These are phyloP conservation scores for Orgyia antiqua DNA, from an alignment of 2,888 invertebrate genomes.

Conservation along the genomic window DNA sequence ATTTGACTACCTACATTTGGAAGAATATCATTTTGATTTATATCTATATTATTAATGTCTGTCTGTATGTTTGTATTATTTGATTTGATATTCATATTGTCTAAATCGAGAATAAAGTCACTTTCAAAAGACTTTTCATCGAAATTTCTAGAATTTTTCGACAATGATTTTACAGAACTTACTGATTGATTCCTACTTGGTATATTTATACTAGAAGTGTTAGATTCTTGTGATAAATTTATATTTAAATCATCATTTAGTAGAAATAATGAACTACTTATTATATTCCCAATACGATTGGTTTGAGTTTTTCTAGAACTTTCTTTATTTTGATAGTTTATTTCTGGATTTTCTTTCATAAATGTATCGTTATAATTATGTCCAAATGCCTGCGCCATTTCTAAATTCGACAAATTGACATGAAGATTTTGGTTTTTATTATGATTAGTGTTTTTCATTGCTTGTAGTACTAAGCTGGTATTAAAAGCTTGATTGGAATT, in stretches of 20 bases:
- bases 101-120: conserved; percentile 1
- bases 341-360: neutral
- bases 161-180: conserved; percentile 42
- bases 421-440: no score
- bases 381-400: neutral
- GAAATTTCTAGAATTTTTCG: conserved; percentile 52
- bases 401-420: neutral
- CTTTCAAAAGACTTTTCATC: conserved; percentile 46
- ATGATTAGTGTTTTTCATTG: no score
- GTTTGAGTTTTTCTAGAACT: conserved; percentile 4
- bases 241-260: conserved; percentile 44
- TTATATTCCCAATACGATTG: conserved; percentile 31
- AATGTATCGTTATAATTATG: neutral
- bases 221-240: conserved; percentile 19
- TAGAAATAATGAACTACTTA: conserved; percentile 47
- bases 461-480: neutral
- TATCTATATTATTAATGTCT: no score
- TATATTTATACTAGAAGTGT: neutral
- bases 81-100: neutral
- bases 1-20: no score
- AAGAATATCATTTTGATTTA: no score
- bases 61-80: neutral
- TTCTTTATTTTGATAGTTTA: neutral
- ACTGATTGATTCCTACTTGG: conserved; percentile 33
- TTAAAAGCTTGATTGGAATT: neutral